phyloP scores from a whole-genome alignment of 2,797 vertebrate species.

The Platyrinchus mystaceus region DNA sequence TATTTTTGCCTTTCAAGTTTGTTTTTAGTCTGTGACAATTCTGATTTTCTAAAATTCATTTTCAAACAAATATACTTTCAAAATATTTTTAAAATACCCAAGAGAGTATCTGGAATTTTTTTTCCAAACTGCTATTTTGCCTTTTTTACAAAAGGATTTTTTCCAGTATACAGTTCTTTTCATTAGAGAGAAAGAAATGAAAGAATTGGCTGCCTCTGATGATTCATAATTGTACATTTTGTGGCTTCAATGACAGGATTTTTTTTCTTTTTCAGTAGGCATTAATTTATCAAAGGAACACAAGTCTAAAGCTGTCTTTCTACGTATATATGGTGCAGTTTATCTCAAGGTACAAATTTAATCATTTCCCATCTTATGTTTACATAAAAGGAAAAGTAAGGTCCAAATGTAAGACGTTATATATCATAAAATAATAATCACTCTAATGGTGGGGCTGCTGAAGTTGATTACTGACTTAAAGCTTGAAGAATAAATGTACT shows the following conservation, averaged over 20 bases:
- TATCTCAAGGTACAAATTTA: conserved; percentile 19
- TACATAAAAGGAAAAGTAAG: conserved; percentile 31
- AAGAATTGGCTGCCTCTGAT: conserved; percentile 11
- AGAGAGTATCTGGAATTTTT: background rate
- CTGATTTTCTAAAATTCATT: background rate
- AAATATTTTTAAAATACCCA: background rate
- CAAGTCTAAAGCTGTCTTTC: conserved; percentile 36
- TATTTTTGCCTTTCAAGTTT: background rate
- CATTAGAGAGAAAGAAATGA: background rate
- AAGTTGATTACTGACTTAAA: conserved; percentile 48
- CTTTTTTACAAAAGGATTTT: background rate
- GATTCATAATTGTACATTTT: conserved; percentile 48
- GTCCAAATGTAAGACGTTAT: background rate
- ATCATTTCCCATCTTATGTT: conserved; percentile 29
- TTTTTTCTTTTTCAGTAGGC: conserved; percentile 28
- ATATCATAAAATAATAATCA: conserved; percentile 65
- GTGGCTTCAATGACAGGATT: conserved; percentile 22
- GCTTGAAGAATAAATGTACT: conserved; percentile 29
- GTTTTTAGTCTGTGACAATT: background rate
- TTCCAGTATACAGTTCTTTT: background rate
- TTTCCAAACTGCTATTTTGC: background rate
- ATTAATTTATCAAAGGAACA: conserved; percentile 52
- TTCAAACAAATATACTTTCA: background rate
- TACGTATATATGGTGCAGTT: background rate
- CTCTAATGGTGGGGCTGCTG: conserved; percentile 43